These are phyloP conservation scores for Aramus guarauna DNA, from an alignment of 2,113 vertebrate genomes.

Conservation along the genomic window DNA sequence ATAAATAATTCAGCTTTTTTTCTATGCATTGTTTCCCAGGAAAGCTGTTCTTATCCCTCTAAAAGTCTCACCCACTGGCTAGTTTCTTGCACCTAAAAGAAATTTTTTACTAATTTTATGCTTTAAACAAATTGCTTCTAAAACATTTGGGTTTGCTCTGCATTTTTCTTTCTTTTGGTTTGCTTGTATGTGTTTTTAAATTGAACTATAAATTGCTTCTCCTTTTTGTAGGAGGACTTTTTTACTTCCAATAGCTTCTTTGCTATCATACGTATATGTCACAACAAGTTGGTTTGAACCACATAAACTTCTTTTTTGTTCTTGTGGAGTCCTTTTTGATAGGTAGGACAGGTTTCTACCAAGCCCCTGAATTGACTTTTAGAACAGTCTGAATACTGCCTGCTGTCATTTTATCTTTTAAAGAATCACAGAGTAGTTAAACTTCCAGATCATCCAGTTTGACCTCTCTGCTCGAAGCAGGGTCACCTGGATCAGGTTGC, in stretches of 20 bases:
- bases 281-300: background rate
- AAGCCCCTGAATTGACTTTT: background rate
- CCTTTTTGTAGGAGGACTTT: background rate
- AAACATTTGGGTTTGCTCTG: background rate
- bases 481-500: background rate
- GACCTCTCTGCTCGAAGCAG: background rate
- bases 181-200: background rate
- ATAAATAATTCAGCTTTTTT: background rate
- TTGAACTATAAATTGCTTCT: background rate
- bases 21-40: background rate
- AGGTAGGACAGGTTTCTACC: background rate
- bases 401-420: background rate
- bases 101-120: background rate
- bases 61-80: background rate
- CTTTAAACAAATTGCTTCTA: background rate
- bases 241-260: background rate
- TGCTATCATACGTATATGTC: background rate
- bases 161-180: background rate
- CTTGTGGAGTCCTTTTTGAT: background rate
- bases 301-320: background rate
- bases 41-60: background rate
- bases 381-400: background rate
- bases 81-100: background rate
- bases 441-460: background rate
- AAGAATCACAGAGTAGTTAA: background rate